Base-by-base conservation (phyloP, 2,797 vertebrate species). In the Lutjanus argentimaculatus region DNA sequence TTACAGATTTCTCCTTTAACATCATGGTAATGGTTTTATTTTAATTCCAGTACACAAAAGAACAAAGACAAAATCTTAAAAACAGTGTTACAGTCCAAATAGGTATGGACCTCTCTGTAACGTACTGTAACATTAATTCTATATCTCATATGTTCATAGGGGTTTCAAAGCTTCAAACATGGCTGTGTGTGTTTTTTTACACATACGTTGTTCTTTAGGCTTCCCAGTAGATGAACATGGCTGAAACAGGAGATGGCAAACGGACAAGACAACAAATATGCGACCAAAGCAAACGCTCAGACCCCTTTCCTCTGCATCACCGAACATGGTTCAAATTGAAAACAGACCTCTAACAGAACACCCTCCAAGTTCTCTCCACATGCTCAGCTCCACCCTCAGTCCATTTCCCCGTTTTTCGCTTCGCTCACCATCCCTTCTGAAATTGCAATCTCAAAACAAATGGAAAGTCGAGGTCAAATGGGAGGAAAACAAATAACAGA, bases 251-350 rank as follows among this genome's bases (percentile, higher is more conserved):
- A 90, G 79, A 91, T 36, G 45, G 59, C 67, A 83, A 86, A 84
- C 51, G 72, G 68, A 90, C 61, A 64, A 59, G 71, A 83, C 77
- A 90, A 86, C 81, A 92, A 92, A 85, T 72, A 78, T 77, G 67
- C 1, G 59, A 77, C 66, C 21, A 11, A 79, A 70, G 59, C 30
- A 66, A 79, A 82, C 22, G 69, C 76, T 84, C 55, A 55, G 79
- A 71, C 77, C 46, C 25, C 62, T 82, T 85, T 87, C 72, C 79
- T 84, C 68, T 85, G 67, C 83, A 87, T 92, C 91, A 75, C 52
- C 65, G 77, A 95, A 92, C 89, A 85, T 63, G 81, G 56, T 86
- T 93, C 84, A 95, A 95, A 96, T 95, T 95, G 84, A 95, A 96
- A 95, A 90, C 95, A 95, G 95, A 95, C 91, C 42, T 72, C 66